phyloP scores from a whole-genome alignment of 2,888 invertebrate species.

The Thera obeliscata region DNA sequence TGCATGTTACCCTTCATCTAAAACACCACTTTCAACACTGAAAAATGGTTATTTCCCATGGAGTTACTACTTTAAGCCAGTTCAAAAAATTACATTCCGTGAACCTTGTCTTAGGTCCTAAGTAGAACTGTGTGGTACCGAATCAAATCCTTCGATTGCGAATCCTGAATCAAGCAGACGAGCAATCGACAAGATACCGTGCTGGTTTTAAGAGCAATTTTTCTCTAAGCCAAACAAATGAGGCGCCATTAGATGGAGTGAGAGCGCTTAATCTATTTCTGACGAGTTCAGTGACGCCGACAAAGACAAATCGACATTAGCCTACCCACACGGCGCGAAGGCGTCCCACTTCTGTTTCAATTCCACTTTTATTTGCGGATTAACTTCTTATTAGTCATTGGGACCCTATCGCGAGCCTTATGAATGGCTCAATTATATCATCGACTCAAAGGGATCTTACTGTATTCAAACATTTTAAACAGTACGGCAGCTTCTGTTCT shows the following conservation, averaged over 20 bases:
- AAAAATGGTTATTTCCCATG: too few relatives aligned
- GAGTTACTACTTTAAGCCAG: too few relatives aligned
- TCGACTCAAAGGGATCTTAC: conserved; percentile 61
- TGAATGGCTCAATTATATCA: conserved; percentile 83
- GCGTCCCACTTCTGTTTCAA: conserved; percentile 83
- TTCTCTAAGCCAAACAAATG: conserved; percentile 85
- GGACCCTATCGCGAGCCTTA: conserved; percentile 79
- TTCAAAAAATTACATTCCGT: too few relatives aligned
- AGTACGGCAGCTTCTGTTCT: conserved; percentile 37
- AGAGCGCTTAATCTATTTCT: conserved; percentile 85
- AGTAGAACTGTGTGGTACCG: background rate
- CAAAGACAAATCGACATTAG: conserved; percentile 84
- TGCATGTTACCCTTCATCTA: too few relatives aligned
- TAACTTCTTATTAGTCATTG: conserved; percentile 85
- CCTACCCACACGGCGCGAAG: conserved; percentile 83
- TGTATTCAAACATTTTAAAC: conserved; percentile 38
- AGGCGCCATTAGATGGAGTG: conserved; percentile 84
- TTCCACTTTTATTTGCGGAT: conserved; percentile 85
- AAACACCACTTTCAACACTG: too few relatives aligned
- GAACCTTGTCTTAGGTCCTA: background rate
- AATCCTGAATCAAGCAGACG: conserved; percentile 73
- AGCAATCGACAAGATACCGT: conserved; percentile 80
- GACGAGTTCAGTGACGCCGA: conserved; percentile 85
- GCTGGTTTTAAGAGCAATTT: conserved; percentile 81
- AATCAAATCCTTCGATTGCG: conserved; percentile 39